Evolutionary conservation across 2,113 vertebrate species (phyloP).

Genomic region (Morone saxatilis): DNA sequence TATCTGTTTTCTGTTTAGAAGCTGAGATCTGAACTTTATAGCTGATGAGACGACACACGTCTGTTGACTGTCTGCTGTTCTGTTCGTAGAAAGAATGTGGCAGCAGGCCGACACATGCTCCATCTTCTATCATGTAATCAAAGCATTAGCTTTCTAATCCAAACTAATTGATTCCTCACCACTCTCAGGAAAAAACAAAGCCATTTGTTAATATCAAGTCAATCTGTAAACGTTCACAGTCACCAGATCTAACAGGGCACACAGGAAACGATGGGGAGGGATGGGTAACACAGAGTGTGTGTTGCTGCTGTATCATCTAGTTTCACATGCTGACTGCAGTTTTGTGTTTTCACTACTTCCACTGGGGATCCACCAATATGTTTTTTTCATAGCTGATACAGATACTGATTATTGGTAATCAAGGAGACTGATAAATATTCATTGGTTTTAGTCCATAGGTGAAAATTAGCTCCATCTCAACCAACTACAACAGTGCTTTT

Average conservation of each 20-base stretch:
- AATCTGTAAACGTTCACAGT: constrained; percentile 11
- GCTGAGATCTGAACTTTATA: too few relatives aligned
- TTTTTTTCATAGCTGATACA: too few relatives aligned
- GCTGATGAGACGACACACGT: too few relatives aligned
- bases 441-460: too few relatives aligned
- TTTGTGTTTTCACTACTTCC: too few relatives aligned
- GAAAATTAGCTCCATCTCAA: too few relatives aligned
- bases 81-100: background rate
- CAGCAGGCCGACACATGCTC: background rate
- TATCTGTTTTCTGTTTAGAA: too few relatives aligned
- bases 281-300: background rate
- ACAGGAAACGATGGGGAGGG: background rate
- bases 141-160: constrained; percentile 31
- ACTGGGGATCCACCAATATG: too few relatives aligned
- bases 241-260: background rate
- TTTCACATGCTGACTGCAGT: background rate
- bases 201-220: constrained; percentile 31
- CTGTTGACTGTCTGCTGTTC: background rate
- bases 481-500: too few relatives aligned
- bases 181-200: constrained; percentile 24
- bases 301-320: background rate
- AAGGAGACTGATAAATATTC: too few relatives aligned
- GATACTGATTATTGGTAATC: too few relatives aligned
- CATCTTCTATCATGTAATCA: constrained; percentile 16
- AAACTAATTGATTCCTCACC: constrained; percentile 26